Base-by-base conservation (phyloP, 2,113 vertebrate species). In the Sinocyclocheilus grahami region DNA sequence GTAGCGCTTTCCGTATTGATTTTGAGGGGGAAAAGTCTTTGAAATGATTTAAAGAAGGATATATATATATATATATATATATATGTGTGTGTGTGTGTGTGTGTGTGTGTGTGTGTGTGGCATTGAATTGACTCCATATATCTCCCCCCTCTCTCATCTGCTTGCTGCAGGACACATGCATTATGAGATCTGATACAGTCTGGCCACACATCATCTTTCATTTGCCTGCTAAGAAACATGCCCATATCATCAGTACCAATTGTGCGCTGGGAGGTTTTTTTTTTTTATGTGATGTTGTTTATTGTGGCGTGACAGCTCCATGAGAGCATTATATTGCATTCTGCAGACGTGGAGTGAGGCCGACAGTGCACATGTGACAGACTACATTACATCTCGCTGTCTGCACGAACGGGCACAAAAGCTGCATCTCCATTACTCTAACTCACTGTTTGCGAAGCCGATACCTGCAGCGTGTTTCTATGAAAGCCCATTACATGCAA, bases 181-280 rank as follows among this genome's bases (percentile, higher is more conserved):
- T 86, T 82, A 71, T n/a, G 83, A 42, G 55, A 58, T 67, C 51
- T 86, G 87, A 78, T 62, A 55, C 33, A 82, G 82, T 65, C 14
- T 88, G 86, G 72, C 82, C 9, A 79, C 90, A 91, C 78, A 63
- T 89, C 88, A 91, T 86, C 89, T 91, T 93, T 93, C 91, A 91
- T 86, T 79, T 84, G 78, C 74, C 88, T 93, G 89, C 74, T 27
- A 77, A 9, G 74, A 53, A 77, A 77, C 74, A 51, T 27, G 42
- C 42, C 46, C 13, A 18, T 77, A 27, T 27, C 74, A 53, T 53
- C 74, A 77, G 22, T 48, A 24, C 22, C 39, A 46, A 75, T 89
- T 87, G 89, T 87, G 87, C 79, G 39, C 71, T 86, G 78, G 39
- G 65, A 72, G 83, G 2, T 39, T 39, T 39, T 39, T 39, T 39